Evolutionary conservation across 2,797 vertebrate species (phyloP), one percentile per base, ranked within the genome.

Genomic region (Meda fulgida): DNA sequence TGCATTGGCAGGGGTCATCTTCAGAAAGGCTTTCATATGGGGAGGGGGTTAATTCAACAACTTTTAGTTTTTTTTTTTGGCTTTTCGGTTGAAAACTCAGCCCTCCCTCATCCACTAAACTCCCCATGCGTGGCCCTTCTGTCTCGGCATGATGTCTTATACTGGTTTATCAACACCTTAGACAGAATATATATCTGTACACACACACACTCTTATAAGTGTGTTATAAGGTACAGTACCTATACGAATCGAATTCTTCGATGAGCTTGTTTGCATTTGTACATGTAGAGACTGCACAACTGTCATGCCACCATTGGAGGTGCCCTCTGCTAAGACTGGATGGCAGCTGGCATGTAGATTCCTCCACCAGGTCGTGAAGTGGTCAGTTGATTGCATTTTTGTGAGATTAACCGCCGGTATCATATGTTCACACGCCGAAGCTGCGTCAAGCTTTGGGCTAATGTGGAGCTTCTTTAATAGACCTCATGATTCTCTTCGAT

Each of bases 81-180:
- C 14, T 69, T 51, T 72, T 81, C 2, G 5, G n/a, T 38, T 51
- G 67, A 84, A 84, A 66, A 67, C 58, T 78, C 77, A 80, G 86
- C 80, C 83, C 58, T 58, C 48, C 43, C 76, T 73, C 79, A 34
- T 65, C 69, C 46, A 38, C 75, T 67, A 53, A 83, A 80, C 53
- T 65, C 83, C 9, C 77, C 31, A 51, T 40, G 72, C 88, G 84
- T 92, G 94, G 94, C 94, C 95, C 94, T 95, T 95, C 94, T 95
- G 95, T 95, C 94, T 95, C 90, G 92, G 92, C 91, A 93, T 89
- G 87, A 91, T 92, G 93, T 95, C 92, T 94, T 93, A 94, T 92
- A 87, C 73, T 82, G 80, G 84, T 84, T 86, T 87, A 89, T 87
- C 85, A 86, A 84, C 87, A 88, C 66, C 79, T 76, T 84, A 81